Percentiles rank a stretch among this genome's conserved stretches.
Evolutionary conservation across 1,140 invertebrate species (phyloP).

Genomic region (Diorhabda carinulata): DNA sequence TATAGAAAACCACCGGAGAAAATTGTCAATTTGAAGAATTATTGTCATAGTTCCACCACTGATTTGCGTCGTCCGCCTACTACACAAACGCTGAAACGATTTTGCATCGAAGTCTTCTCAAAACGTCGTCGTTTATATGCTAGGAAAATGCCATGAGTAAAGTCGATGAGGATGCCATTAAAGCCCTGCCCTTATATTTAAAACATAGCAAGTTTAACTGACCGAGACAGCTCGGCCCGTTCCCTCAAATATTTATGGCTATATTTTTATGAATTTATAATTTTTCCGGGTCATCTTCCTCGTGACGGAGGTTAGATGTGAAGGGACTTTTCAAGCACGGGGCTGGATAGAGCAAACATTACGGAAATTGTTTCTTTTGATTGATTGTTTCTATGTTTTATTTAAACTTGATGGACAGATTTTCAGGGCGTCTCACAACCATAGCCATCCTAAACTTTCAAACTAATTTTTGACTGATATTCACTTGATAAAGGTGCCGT

Average conservation of each 20-base stretch:
- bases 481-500: too few species aligned
- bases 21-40: too few species aligned
- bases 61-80: not conserved
- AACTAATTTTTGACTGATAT: too few species aligned
- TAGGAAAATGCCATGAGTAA: constrained; percentile 16
- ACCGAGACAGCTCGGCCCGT: constrained; percentile 20
- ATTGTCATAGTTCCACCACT: not conserved
- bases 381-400: too few species aligned
- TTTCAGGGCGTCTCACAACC: too few species aligned
- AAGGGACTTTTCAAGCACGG: not conserved
- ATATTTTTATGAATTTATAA: constrained; percentile 25
- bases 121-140: constrained; percentile 8
- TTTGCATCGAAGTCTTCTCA: not conserved
- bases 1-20: too few species aligned
- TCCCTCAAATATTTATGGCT: constrained; percentile 19
- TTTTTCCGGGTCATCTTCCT: constrained; percentile 18
- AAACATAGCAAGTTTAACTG: constrained; percentile 22
- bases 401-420: too few species aligned
- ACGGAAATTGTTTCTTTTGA: not conserved
- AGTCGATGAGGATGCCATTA: constrained; percentile 9
- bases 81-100: not conserved
- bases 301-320: constrained; percentile 3
- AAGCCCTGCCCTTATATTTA: constrained; percentile 20
- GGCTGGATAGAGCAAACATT: not conserved
- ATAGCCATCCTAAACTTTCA: too few species aligned